Evolutionary conservation across 2,888 invertebrate genomes (phyloP).

Genomic region (Yponomeuta cagnagella): DNA sequence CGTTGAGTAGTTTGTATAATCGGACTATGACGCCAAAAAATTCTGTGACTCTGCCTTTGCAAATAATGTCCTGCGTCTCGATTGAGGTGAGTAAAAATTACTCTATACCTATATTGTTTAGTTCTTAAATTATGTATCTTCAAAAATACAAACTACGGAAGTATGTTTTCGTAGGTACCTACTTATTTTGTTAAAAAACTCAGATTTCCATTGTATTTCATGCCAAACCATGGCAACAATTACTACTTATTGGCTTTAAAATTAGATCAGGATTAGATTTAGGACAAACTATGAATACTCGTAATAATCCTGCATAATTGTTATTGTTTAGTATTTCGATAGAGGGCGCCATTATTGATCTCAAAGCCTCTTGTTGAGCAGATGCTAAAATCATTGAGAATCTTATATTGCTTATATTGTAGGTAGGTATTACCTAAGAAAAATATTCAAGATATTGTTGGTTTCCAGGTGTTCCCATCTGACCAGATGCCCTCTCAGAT

Average conservation of each 20-base stretch:
- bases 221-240: no score
- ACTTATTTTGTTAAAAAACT: background rate
- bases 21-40: constrained; percentile 73
- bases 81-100: constrained; percentile 79
- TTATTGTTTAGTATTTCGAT: no score
- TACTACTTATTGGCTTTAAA: no score
- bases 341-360: no score
- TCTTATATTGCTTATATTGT: no score
- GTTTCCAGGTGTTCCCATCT: constrained; percentile 72
- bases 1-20: constrained; percentile 80
- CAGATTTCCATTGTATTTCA: no score
- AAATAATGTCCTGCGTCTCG: constrained; percentile 85
- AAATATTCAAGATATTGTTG: background rate
- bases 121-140: background rate
- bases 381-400: no score
- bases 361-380: no score
- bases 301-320: no score
- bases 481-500: constrained; percentile 86
- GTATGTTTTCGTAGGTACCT: background rate
- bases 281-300: no score
- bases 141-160: background rate
- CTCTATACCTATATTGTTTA: constrained; percentile 11
- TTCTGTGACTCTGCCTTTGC: constrained; percentile 80
- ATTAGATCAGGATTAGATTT: no score
- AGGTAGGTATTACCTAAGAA: no score